phyloP scores from a whole-genome alignment of 2,797 vertebrate species.

The Syncerus caffer region DNA sequence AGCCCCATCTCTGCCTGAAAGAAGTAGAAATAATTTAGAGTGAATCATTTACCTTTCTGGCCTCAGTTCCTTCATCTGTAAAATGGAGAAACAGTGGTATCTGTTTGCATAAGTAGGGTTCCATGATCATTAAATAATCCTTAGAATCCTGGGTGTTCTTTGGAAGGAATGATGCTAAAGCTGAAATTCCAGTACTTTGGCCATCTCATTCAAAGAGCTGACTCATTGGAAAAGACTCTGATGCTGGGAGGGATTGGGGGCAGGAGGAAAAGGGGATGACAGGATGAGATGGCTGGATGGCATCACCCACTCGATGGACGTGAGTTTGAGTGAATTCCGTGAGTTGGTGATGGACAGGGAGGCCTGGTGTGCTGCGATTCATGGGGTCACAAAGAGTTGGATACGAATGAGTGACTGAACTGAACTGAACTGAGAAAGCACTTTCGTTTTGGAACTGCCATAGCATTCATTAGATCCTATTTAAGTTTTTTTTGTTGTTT shows the following conservation, averaged over 20 bases:
- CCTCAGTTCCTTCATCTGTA: background rate
- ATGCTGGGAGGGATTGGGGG: too few species aligned
- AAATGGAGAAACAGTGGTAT: background rate
- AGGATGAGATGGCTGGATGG: too few species aligned
- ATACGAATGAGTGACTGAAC: too few species aligned
- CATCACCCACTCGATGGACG: fast-evolving
- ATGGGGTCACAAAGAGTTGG: too few species aligned
- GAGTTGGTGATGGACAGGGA: too few species aligned
- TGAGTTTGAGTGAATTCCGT: too few species aligned
- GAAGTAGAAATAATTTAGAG: background rate
- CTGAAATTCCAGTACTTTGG: too few species aligned
- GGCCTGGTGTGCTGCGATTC: too few species aligned
- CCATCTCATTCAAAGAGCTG: too few species aligned
- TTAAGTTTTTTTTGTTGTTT: background rate
- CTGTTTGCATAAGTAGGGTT: background rate
- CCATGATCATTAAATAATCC: background rate
- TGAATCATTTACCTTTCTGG: background rate
- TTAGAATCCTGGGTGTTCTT: background rate
- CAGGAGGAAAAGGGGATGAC: too few species aligned
- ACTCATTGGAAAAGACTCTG: too few species aligned
- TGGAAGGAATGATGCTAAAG: too few species aligned
- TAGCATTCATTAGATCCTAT: background rate
- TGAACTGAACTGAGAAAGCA: background rate
- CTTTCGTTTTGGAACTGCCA: background rate
- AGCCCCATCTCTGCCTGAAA: background rate